Evolutionary conservation across 2,888 invertebrate species (phyloP), one percentile per base, ranked within the genome.

Genomic region (Shargacucullia verbasci): DNA sequence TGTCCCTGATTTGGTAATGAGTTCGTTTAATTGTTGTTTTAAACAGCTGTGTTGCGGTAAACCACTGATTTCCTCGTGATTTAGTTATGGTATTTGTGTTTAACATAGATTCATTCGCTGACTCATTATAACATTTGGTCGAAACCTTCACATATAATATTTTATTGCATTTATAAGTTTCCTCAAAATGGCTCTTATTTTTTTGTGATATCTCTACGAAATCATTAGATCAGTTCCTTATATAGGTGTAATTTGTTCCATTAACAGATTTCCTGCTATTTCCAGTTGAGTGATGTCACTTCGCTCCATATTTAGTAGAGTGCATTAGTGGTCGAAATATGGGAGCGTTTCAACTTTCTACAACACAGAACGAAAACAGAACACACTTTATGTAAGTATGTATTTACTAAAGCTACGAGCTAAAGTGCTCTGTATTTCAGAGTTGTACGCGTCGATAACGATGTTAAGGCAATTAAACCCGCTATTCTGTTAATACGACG

Each of bases 1-100:
- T 59, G 56, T 73, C 44, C 38, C 45, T 50, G 45, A 39, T 38
- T 57, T 15, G 31, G 45, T 58, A 66, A 70, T 62, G 73, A 66
- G 62, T 43, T 59, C 59, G 20, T 40, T 62, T 68, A 48, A 55
- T 69, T 45, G 49, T 15, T 61, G 57, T 53, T 58, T 61, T 15
- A 49, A 52, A 59, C 56, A 59, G 45, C 50, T 34, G 55, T 20
- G 39, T 31, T 20, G 39, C 11, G 34, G 25, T 14, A 41, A 20
- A 12, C 9, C 43, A 20, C 35, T 11, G 7, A 9, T 29, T 25
- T 38, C 25, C 40, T 39, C 14, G 43, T 38, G 40, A 54, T 31
- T 54, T 38, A 38, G 9, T 31, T 35, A 46, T 20, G 34, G 34
- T 33, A 11, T 31, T 25, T 13, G 44, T 31, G 38, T 47, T 38